phyloP scores from a whole-genome alignment of 2,113 vertebrate genomes.

The Petrocephalus zakoni region DNA sequence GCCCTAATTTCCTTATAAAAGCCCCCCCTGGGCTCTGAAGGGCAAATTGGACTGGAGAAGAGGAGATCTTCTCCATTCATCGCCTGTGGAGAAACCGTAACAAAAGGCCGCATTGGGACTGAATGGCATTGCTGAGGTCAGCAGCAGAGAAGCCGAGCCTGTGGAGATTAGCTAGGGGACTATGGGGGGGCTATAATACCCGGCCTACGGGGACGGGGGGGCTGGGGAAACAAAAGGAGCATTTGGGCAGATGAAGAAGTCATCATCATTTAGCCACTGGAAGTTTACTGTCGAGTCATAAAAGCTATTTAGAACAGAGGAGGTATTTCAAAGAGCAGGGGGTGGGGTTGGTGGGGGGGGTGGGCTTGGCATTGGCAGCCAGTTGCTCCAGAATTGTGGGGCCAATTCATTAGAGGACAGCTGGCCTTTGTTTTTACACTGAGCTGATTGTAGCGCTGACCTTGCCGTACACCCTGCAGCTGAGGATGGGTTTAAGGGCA shows the following conservation, averaged over 20 bases:
- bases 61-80: slow-evolving; percentile 52
- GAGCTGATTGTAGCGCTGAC: slow-evolving; percentile 58
- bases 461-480: slow-evolving; percentile 60
- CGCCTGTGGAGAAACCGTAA: slow-evolving; percentile 65
- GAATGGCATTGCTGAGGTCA: slow-evolving; percentile 78
- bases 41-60: slow-evolving; percentile 74
- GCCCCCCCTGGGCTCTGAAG: slow-evolving; percentile 71
- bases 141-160: slow-evolving; percentile 61
- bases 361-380: slow-evolving; percentile 13
- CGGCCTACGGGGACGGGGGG: slow-evolving; percentile 36
- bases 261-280: slow-evolving; percentile 86
- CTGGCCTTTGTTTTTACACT: slow-evolving; percentile 56
- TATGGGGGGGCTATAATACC: slow-evolving; percentile 63
- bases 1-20: slow-evolving; percentile 78
- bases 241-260: slow-evolving; percentile 94
- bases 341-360: slow-evolving; percentile 24
- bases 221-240: slow-evolving; percentile 76
- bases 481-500: slow-evolving; percentile 63
- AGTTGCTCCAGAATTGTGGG: slow-evolving; percentile 32
- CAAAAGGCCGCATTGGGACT: slow-evolving; percentile 81
- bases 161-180: slow-evolving; percentile 59
- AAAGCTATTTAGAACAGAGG: slow-evolving; percentile 66
- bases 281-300: slow-evolving; percentile 77
- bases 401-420: slow-evolving; percentile 58
- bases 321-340: slow-evolving; percentile 59